Conservation (phyloP, 2,888 invertebrate genomes). For the Drosophila tripunctata region DNA sequence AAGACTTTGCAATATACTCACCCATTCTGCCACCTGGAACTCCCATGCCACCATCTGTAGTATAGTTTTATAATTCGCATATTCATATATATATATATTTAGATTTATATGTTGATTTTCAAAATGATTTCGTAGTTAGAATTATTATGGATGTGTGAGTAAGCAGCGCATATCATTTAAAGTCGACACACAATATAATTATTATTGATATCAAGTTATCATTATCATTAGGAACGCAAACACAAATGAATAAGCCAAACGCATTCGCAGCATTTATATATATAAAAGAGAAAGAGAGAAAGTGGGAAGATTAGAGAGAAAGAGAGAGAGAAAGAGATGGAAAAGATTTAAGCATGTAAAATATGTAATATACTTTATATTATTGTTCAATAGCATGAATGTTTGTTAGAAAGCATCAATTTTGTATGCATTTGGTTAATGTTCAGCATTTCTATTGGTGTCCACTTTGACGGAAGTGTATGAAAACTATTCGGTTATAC, state of each 20-base stretch:
- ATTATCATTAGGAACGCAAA: constrained; percentile 55
- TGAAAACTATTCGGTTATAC: constrained; percentile 85
- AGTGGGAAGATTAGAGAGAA: constrained; percentile 46
- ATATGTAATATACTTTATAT: constrained; percentile 11
- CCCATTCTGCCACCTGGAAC: constrained; percentile 84
- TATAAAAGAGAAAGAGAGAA: constrained; percentile 8
- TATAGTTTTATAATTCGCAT: constrained; percentile 66
- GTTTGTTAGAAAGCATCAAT: constrained; percentile 54
- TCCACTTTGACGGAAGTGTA: constrained; percentile 2
- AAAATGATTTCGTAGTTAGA: constrained; percentile 26
- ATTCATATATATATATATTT: constrained; percentile 31
- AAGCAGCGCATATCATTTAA: constrained; percentile 50
- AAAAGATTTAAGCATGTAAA: constrained; percentile 49
- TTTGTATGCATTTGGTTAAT: constrained; percentile 20
- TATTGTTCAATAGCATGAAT: constrained; percentile 22
- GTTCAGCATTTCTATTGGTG: constrained; percentile 4
- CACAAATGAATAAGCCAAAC: constrained; percentile 69
- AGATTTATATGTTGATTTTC: constrained; percentile 19
- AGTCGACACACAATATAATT: constrained; percentile 37
- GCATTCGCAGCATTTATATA: constrained; percentile 63
- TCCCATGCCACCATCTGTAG: constrained; percentile 83
- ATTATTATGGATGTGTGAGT: constrained; percentile 38
- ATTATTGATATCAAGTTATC: constrained; percentile 42
- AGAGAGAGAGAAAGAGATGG: constrained; percentile 35
- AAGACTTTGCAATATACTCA: constrained; percentile 74